phyloP scores from a whole-genome alignment of 2,888 invertebrate species.

The Hydrotaea diabolus region DNA sequence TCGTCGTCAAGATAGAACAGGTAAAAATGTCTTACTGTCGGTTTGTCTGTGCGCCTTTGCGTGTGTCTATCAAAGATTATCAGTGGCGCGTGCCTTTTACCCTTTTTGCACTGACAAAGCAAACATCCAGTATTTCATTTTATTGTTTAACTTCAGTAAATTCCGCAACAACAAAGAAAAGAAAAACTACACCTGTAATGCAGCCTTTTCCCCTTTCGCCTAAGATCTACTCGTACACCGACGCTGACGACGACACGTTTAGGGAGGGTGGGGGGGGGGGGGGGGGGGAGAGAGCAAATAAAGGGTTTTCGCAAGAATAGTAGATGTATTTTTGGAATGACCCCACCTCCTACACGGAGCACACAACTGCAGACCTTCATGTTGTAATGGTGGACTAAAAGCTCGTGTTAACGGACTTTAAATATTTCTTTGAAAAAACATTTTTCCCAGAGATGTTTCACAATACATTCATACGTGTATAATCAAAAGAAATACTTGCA shows the following conservation, averaged over 20 bases:
- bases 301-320: background rate
- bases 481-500: no score
- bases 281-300: no score
- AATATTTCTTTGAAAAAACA: background rate
- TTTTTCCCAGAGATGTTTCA: background rate
- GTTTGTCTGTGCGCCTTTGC: background rate
- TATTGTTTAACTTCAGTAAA: conserved; percentile 40
- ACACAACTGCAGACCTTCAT: background rate
- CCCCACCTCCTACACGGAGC: background rate
- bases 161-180: background rate
- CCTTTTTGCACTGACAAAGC: conserved; percentile 36
- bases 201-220: background rate
- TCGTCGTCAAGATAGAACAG: conserved; percentile 12
- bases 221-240: background rate
- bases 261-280: no score
- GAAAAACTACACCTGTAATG: conserved; percentile 56
- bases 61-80: conserved; percentile 58
- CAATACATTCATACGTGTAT: no score
- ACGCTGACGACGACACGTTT: background rate
- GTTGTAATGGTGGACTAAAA: conserved; percentile 8
- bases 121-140: conserved; percentile 55
- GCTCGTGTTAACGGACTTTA: conserved; percentile 18
- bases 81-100: conserved; percentile 62
- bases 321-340: background rate
- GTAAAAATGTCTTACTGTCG: conserved; percentile 21